Percentiles rank a stretch among this genome's conserved stretches.
These are phyloP conservation scores for Sarcophaga rosellei DNA, from an alignment of 2,888 invertebrate genomes.

Conservation along the genomic window DNA sequence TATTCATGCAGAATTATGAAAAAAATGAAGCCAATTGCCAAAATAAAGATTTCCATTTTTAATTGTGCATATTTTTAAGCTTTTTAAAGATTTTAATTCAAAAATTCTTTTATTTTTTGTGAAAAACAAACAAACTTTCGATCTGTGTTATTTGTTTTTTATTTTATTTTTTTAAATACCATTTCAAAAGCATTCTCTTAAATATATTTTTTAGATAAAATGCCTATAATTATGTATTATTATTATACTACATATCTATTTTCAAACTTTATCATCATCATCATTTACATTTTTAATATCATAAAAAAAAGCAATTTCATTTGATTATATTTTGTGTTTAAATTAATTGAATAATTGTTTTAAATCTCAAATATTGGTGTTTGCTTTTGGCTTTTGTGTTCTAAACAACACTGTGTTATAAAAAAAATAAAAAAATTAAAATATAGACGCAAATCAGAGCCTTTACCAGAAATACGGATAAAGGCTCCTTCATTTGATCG, in stretches of 20 bases:
- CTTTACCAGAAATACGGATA: slow-evolving; percentile 89
- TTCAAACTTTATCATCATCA: neutral
- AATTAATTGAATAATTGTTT: slow-evolving; percentile 36
- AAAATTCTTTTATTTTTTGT: too few relatives aligned
- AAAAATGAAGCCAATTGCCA: too few relatives aligned
- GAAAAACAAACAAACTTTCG: neutral
- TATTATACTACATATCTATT: neutral
- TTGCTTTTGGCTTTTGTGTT: slow-evolving; percentile 60
- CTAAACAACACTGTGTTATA: slow-evolving; percentile 43
- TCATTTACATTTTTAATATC: neutral
- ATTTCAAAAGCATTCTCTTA: too few relatives aligned
- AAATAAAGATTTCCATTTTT: too few relatives aligned
- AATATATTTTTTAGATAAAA: too few relatives aligned
- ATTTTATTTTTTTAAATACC: neutral
- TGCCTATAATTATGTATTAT: too few relatives aligned
- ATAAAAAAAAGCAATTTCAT: neutral
- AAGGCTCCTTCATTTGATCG: slow-evolving; percentile 91
- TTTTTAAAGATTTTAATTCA: too few relatives aligned
- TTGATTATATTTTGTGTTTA: slow-evolving; percentile 37
- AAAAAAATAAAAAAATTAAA: slow-evolving; percentile 53
- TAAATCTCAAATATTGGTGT: slow-evolving; percentile 53
- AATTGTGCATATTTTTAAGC: too few relatives aligned
- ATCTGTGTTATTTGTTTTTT: slow-evolving; percentile 26
- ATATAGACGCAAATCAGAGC: slow-evolving; percentile 84
- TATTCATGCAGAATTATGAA: too few relatives aligned